These are phyloP conservation scores for Alectura lathami DNA, from an alignment of 2,113 vertebrate species.

Conservation along the genomic window DNA sequence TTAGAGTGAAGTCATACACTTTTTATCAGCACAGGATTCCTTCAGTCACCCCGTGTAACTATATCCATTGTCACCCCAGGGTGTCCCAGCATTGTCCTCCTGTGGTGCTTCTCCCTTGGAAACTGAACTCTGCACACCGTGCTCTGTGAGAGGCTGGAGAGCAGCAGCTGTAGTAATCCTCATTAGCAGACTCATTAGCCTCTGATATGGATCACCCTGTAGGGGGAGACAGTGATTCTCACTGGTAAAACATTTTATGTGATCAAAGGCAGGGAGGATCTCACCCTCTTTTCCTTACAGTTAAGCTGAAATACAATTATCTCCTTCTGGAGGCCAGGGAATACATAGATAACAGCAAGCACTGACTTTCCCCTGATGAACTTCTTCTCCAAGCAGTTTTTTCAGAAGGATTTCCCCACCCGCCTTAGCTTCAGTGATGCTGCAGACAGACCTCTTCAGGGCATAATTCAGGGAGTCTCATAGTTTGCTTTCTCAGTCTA, in stretches of 20 bases:
- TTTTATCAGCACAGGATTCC: neutral
- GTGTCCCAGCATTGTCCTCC: neutral
- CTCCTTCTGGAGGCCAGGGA: conserved; percentile 25
- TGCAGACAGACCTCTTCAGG: neutral
- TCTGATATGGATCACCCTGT: conserved; percentile 41
- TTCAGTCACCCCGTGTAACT: neutral
- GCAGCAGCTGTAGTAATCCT: neutral
- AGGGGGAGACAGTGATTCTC: conserved; percentile 56
- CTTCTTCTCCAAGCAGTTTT: neutral
- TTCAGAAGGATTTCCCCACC: conserved; percentile 29
- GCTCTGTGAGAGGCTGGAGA: neutral
- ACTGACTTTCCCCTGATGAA: neutral
- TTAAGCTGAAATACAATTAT: conserved; percentile 47
- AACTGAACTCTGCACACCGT: neutral
- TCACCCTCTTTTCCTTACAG: conserved; percentile 8
- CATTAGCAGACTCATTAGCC: conserved; percentile 39
- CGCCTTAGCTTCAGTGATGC: neutral
- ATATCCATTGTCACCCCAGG: neutral
- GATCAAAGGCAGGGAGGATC: conserved; percentile 20
- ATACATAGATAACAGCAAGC: conserved; percentile 16
- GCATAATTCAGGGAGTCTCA: neutral
- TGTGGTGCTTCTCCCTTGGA: neutral
- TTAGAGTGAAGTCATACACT: neutral
- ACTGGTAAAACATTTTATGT: neutral
- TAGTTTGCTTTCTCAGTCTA: neutral